Percentiles rank a stretch among this genome's conserved stretches.
phyloP scores from a whole-genome alignment of 2,888 invertebrate species.

The Thymelicus acteon region DNA sequence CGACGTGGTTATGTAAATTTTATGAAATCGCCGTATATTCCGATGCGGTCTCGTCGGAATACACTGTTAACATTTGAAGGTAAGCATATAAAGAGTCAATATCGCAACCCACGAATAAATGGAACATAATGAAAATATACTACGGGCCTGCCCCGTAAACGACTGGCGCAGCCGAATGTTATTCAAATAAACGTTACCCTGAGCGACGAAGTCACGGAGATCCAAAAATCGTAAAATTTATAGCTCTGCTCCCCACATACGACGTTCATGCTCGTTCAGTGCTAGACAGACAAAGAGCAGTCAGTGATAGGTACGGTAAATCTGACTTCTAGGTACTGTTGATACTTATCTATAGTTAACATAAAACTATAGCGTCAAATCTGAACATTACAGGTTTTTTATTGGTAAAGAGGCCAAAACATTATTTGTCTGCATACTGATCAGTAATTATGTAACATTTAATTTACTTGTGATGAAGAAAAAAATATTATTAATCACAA shows the following conservation, averaged over 20 bases:
- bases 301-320: constrained; percentile 37
- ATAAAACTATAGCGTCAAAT: too few species aligned
- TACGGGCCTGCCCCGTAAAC: constrained; percentile 69
- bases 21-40: constrained; percentile 34
- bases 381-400: too few species aligned
- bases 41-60: constrained; percentile 54
- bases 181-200: constrained; percentile 75
- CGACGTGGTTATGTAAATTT: constrained; percentile 20
- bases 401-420: too few species aligned
- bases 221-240: constrained; percentile 72
- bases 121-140: constrained; percentile 79
- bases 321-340: background rate
- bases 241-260: constrained; percentile 55
- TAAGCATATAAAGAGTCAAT: constrained; percentile 72
- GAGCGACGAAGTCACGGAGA: constrained; percentile 67
- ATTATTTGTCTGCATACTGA: too few species aligned
- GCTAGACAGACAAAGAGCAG: constrained; percentile 45
- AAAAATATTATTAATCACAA: too few species aligned
- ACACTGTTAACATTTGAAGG: constrained; percentile 70
- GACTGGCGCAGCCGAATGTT: constrained; percentile 65
- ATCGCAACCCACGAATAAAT: constrained; percentile 72
- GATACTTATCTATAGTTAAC: too few species aligned
- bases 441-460: too few species aligned
- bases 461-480: too few species aligned
- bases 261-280: constrained; percentile 38